Percentiles rank a stretch among this genome's conserved stretches.
These are phyloP conservation scores for Eupithecia subumbrata DNA, from an alignment of 2,888 invertebrate species.

Conservation along the genomic window DNA sequence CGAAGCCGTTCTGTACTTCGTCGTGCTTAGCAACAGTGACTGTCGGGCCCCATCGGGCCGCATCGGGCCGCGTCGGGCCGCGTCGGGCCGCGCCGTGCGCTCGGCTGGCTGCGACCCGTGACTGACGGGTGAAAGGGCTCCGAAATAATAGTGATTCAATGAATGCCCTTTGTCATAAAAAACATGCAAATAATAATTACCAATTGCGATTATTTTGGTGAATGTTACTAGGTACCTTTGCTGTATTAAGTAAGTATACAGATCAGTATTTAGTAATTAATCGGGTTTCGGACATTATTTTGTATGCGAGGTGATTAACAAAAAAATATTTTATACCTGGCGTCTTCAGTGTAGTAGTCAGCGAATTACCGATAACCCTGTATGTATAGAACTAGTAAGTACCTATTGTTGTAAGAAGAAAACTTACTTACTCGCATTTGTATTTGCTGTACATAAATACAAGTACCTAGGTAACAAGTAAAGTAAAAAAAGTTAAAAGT, in stretches of 20 bases:
- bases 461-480: too few relatives aligned
- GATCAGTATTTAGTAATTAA: too few relatives aligned
- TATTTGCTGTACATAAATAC: too few relatives aligned
- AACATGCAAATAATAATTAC: constrained; percentile 18
- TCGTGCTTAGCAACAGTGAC: neutral
- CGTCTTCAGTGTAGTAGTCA: too few relatives aligned
- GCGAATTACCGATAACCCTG: too few relatives aligned
- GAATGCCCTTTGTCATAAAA: constrained; percentile 18
- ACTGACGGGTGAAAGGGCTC: neutral
- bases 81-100: neutral
- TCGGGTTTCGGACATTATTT: too few relatives aligned
- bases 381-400: too few relatives aligned
- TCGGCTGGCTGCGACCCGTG: neutral
- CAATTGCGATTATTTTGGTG: neutral
- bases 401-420: neutral
- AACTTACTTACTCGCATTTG: neutral
- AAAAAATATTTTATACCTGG: too few relatives aligned
- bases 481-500: too few relatives aligned
- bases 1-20: neutral
- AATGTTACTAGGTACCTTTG: neutral
- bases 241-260: too few relatives aligned
- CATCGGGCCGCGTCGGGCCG: neutral
- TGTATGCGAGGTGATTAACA: too few relatives aligned
- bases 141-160: neutral
- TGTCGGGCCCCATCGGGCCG: neutral